Percentiles rank a stretch among this genome's conserved stretches.
Evolutionary conservation across 1,140 invertebrate genomes (phyloP).

Genomic region (Procambarus clarkii): DNA sequence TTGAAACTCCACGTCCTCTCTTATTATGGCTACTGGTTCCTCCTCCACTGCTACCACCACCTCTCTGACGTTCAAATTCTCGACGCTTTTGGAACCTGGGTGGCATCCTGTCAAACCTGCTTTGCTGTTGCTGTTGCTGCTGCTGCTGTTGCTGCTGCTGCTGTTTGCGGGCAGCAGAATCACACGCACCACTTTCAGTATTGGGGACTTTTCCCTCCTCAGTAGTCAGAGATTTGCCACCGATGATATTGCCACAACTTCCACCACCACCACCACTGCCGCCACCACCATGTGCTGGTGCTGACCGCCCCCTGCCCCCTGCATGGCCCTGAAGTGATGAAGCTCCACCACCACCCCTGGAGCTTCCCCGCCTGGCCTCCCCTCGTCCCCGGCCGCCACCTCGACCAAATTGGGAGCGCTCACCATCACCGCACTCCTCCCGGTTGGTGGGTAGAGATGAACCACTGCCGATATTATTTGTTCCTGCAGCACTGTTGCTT

Average conservation of each 20-base stretch:
- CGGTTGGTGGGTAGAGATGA: conserved; percentile 59
- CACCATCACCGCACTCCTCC: conserved; percentile 70
- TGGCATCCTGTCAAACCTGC: conserved; percentile 71
- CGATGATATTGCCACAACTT: conserved; percentile 71
- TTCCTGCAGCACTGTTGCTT: conserved; percentile 44
- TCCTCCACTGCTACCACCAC: conserved; percentile 42
- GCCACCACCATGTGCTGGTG: conserved; percentile 29
- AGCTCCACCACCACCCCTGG: conserved; percentile 65
- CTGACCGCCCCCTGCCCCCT: conserved; percentile 56
- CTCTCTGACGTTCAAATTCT: conserved; percentile 57
- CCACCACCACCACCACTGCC: conserved; percentile 70
- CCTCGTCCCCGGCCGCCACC: conserved; percentile 74
- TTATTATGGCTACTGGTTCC: conserved; percentile 8
- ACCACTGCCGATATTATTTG: conserved; percentile 35
- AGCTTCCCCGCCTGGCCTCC: conserved; percentile 70
- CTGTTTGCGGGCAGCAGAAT: conserved; percentile 57
- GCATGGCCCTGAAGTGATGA: conserved; percentile 46
- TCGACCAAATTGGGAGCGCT: conserved; percentile 72
- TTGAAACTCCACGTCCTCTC: conserved; percentile 72
- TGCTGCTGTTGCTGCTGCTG: conserved; percentile 16
- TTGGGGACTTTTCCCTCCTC: conserved; percentile 45
- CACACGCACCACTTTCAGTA: conserved; percentile 19
- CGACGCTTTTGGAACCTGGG: conserved; percentile 62
- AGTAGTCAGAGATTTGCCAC: conserved; percentile 68
- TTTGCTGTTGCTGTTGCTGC: conserved; percentile 42